A percentile compares a stretch with the other conserved stretches of the same genome.
These are phyloP conservation scores for Platalea minor DNA, from an alignment of 2,797 vertebrate genomes.

Conservation along the genomic window DNA sequence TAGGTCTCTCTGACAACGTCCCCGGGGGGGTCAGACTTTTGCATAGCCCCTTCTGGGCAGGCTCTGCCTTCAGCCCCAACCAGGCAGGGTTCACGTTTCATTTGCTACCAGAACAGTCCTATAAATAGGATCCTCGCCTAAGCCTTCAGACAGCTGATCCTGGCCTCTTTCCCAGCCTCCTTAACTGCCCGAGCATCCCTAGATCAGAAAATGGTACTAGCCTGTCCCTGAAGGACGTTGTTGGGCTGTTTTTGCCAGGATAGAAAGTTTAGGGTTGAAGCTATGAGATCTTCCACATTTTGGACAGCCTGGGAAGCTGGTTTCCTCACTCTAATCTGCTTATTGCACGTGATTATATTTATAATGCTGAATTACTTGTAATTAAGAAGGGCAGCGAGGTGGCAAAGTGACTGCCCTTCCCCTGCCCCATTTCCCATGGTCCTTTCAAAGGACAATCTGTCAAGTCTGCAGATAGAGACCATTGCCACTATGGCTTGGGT, in stretches of 20 bases:
- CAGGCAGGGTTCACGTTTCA: neutral
- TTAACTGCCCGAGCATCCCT: neutral
- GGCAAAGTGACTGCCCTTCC: neutral
- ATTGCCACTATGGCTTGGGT: neutral
- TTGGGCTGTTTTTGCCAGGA: neutral
- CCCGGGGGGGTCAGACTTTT: neutral
- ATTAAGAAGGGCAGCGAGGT: neutral
- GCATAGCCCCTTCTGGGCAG: neutral
- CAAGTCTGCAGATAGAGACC: neutral
- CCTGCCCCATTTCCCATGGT: neutral
- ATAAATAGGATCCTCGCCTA: neutral
- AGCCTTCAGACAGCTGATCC: neutral
- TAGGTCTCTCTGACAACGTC: neutral
- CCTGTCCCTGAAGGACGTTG: neutral
- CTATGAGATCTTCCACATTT: neutral
- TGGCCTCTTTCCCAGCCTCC: neutral
- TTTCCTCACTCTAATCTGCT: neutral
- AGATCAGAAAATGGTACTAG: neutral
- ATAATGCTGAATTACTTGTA: neutral
- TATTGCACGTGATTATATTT: neutral
- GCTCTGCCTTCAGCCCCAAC: neutral
- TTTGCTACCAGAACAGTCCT: neutral
- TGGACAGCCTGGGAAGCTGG: neutral
- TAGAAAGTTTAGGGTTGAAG: neutral
- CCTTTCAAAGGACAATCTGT: neutral